phyloP scores from a whole-genome alignment of 2,113 vertebrate genomes.

The Labeo catla region DNA sequence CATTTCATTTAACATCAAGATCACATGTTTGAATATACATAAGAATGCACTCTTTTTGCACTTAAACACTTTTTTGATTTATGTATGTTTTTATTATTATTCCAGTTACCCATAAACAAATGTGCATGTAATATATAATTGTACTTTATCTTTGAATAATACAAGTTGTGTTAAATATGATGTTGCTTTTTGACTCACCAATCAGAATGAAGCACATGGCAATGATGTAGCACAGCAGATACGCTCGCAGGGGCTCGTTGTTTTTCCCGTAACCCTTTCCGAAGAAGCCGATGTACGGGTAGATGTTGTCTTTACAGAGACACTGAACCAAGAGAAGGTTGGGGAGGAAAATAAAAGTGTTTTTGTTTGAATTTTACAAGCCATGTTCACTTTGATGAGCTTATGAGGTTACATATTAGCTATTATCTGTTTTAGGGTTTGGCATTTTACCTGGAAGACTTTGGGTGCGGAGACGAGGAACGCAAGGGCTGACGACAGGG shows the following conservation, averaged over 20 bases:
- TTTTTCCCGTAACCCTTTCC: constrained; percentile 80
- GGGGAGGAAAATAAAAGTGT: not conserved
- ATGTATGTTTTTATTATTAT: too few relatives aligned
- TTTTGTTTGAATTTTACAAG: not conserved
- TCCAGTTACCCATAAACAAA: not conserved
- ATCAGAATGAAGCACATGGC: constrained; percentile 77
- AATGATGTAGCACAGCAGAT: constrained; percentile 75
- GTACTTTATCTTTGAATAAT: not conserved
- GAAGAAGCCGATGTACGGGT: constrained; percentile 78
- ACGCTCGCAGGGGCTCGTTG: constrained; percentile 73
- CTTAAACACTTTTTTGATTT: not conserved
- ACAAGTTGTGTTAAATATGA: not conserved
- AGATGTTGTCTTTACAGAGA: constrained; percentile 78
- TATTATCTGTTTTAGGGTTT: not conserved
- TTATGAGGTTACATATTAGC: not conserved
- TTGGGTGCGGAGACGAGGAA: constrained; percentile 80
- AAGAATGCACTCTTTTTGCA: not conserved
- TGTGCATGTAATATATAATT: not conserved
- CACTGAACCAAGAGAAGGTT: constrained; percentile 61
- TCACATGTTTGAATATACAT: not conserved
- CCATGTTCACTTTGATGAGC: not conserved
- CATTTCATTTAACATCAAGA: not conserved
- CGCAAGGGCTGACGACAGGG: constrained; percentile 79
- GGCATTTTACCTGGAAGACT: constrained; percentile 75
- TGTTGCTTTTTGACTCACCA: constrained; percentile 64